Conservation (phyloP, 2,113 vertebrate species). For the Scortum barcoo region DNA sequence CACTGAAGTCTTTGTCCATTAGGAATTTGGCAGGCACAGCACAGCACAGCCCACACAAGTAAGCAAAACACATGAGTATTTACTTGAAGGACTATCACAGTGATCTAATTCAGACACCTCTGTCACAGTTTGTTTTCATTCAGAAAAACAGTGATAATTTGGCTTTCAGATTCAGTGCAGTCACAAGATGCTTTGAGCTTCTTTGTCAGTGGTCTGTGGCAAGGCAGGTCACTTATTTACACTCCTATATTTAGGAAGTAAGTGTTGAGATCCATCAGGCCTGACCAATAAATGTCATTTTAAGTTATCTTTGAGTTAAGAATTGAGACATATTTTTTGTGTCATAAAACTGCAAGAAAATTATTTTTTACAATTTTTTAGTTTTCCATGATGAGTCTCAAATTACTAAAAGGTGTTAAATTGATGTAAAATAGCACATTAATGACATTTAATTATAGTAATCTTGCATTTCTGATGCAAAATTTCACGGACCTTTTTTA, state of each 20-base stretch:
- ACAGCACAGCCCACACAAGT: slow-evolving; percentile 53
- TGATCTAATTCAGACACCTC: slow-evolving; percentile 28
- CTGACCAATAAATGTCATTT: not conserved
- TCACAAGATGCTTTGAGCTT: not conserved
- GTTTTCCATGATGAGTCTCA: not conserved
- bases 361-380: not conserved
- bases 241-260: not conserved
- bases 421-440: not conserved
- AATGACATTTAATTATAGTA: not conserved
- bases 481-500: not conserved
- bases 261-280: not conserved
- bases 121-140: slow-evolving; percentile 19
- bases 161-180: not conserved
- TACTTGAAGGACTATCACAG: slow-evolving; percentile 35
- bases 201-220: not conserved
- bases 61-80: slow-evolving; percentile 39
- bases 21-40: slow-evolving; percentile 48
- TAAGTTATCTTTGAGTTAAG: not conserved
- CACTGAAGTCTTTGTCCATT: slow-evolving; percentile 58
- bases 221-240: not conserved
- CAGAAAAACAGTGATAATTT: not conserved
- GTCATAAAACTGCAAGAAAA: not conserved
- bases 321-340: not conserved
- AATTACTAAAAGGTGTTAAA: not conserved
- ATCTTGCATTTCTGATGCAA: not conserved